A percentile compares a stretch with the other conserved stretches of the same genome.
Evolutionary conservation across 2,797 vertebrate genomes (phyloP).

Genomic region (Onychomys torridus): DNA sequence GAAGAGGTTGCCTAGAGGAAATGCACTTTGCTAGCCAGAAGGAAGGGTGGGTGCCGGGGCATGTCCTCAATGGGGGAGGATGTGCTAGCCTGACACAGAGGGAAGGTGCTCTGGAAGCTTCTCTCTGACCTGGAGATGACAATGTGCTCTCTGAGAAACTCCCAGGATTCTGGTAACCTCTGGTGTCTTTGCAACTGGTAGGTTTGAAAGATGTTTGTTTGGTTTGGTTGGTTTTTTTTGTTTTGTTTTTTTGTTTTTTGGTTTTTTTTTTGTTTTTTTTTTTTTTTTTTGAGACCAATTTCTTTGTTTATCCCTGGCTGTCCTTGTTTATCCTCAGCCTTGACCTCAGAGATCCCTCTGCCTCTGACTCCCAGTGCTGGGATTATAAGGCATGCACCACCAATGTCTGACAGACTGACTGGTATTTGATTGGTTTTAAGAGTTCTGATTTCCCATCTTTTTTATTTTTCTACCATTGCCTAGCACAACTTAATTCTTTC

Average conservation of each 20-base stretch:
- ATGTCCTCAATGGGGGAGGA: background rate
- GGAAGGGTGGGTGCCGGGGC: background rate
- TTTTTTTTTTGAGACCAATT: background rate
- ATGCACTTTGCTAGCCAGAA: background rate
- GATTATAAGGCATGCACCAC: background rate
- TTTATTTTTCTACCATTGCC: background rate
- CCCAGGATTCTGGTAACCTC: no score
- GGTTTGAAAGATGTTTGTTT: background rate
- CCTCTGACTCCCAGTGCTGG: no score
- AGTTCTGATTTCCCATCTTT: constrained; percentile 16
- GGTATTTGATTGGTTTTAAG: background rate
- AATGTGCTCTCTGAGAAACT: background rate
- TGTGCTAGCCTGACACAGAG: rapidly evolving
- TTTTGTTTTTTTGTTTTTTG: background rate
- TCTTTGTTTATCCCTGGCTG: background rate
- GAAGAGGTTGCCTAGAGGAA: background rate
- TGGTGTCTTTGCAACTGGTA: background rate
- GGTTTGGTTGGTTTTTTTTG: background rate
- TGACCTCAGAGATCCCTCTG: no score
- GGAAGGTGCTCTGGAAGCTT: background rate
- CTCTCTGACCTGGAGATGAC: background rate
- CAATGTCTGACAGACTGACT: background rate
- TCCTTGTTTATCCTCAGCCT: background rate
- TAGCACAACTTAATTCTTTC: background rate
- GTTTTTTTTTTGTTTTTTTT: background rate